These are phyloP conservation scores for Beaufortia kweichowensis DNA, from an alignment of 2,113 vertebrate genomes.

Conservation along the genomic window DNA sequence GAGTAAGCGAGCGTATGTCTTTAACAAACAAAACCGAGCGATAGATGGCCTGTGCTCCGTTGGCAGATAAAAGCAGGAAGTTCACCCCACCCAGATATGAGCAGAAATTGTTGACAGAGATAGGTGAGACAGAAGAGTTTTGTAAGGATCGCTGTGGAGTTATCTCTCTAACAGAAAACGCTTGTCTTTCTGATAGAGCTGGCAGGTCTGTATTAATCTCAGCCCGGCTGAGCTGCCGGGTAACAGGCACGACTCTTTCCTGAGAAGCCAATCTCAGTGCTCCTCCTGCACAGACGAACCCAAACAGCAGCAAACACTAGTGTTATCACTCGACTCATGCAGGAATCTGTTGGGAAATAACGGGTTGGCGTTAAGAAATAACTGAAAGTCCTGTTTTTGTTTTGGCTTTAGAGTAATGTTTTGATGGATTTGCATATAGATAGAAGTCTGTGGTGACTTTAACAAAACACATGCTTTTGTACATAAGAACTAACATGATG, in stretches of 20 bases:
- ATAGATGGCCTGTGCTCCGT: conserved; percentile 11
- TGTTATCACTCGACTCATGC: conserved; percentile 26
- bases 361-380: conserved; percentile 19
- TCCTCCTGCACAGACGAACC: conserved; percentile 42
- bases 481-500: not conserved
- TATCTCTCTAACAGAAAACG: conserved; percentile 27
- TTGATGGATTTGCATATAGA: not conserved
- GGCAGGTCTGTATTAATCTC: conserved; percentile 44
- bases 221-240: conserved; percentile 33
- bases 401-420: not conserved
- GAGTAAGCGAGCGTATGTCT: not conserved
- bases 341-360: conserved; percentile 55
- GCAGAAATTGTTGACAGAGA: conserved; percentile 17
- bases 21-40: not conserved
- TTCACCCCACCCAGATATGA: conserved; percentile 36
- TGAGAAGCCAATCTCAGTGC: conserved; percentile 50
- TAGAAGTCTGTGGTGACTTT: not conserved
- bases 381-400: conserved; percentile 16
- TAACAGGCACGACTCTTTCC: conserved; percentile 44
- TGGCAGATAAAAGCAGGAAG: conserved; percentile 42
- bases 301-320: conserved; percentile 3
- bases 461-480: not conserved
- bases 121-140: conserved; percentile 27
- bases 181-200: conserved; percentile 41
- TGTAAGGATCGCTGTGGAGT: conserved; percentile 3